A percentile compares a stretch with the other conserved stretches of the same genome.
Evolutionary conservation across 2,888 invertebrate species (phyloP).

Genomic region (Imbricaverruca yamaguchii): DNA sequence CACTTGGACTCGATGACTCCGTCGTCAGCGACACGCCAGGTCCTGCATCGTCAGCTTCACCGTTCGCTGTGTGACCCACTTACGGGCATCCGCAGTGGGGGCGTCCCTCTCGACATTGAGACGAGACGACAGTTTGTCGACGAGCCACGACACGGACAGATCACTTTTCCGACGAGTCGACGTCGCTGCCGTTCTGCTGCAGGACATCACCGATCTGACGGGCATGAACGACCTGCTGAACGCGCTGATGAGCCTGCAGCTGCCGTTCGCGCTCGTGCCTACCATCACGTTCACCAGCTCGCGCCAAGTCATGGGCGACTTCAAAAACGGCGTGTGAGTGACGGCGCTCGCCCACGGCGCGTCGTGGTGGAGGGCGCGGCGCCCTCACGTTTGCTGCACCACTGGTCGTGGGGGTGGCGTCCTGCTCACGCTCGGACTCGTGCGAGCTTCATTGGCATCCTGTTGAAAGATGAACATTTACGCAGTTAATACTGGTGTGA

Average conservation of each 20-base stretch:
- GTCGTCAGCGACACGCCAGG: too few relatives aligned
- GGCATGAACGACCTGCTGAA: constrained; percentile 78
- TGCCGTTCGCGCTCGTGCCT: constrained; percentile 80
- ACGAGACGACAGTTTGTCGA: too few relatives aligned
- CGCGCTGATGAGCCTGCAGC: constrained; percentile 75
- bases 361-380: background rate
- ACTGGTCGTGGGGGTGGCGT: too few relatives aligned
- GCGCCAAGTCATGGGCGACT: constrained; percentile 70
- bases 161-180: too few relatives aligned
- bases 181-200: constrained; percentile 35
- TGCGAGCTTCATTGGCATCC: constrained; percentile 21
- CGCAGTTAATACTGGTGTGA: background rate
- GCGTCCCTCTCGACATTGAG: too few relatives aligned
- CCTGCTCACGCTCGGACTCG: too few relatives aligned
- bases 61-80: too few relatives aligned
- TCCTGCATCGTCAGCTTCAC: too few relatives aligned
- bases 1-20: too few relatives aligned
- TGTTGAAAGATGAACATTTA: background rate
- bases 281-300: constrained; percentile 78
- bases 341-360: too few relatives aligned
- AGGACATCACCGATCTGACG: constrained; percentile 59
- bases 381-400: background rate
- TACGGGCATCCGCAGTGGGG: too few relatives aligned
- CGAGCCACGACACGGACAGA: too few relatives aligned
- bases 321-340: constrained; percentile 67